phyloP scores from a whole-genome alignment of 92 coral and sea anemone genomes.

The Bergia sp. region DNA sequence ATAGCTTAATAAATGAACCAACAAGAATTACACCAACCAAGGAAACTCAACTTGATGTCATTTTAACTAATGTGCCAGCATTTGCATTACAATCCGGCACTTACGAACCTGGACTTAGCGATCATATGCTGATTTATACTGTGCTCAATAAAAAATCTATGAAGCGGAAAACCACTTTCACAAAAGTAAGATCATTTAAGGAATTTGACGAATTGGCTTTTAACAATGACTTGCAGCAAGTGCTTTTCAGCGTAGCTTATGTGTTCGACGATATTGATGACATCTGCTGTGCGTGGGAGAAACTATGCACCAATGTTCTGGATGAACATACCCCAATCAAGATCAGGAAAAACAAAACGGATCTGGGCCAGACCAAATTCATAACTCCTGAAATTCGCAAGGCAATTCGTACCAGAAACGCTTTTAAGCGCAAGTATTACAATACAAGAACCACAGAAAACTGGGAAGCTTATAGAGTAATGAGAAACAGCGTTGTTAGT shows the following conservation, averaged over 20 bases:
- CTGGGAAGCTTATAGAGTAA: conserved; percentile 31
- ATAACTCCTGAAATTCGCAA: conserved; percentile 38
- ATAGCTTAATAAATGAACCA: conserved; percentile 48
- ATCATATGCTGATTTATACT: conserved; percentile 50
- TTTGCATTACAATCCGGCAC: conserved; percentile 40
- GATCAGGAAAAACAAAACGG: conserved; percentile 16
- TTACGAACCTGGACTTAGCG: conserved; percentile 42
- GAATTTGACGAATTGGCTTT: conserved; percentile 23
- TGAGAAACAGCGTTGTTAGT: conserved; percentile 36
- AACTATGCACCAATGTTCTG: conserved; percentile 19
- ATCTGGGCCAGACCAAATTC: conserved; percentile 29
- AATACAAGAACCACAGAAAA: conserved; percentile 42
- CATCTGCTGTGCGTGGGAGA: conserved; percentile 35
- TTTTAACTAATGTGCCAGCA: conserved; percentile 46
- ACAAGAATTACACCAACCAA: conserved; percentile 48
- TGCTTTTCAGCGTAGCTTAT: conserved; percentile 15
- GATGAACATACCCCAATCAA: conserved; percentile 37
- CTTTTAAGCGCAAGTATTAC: conserved; percentile 43
- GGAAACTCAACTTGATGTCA: conserved; percentile 45
- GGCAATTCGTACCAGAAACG: conserved; percentile 38
- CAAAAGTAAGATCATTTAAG: conserved; percentile 22
- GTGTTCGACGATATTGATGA: conserved; percentile 24
- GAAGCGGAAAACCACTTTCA: conserved; percentile 15
- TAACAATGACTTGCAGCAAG: conserved; percentile 9
- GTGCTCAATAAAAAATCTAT: conserved; percentile 20